Evolutionary conservation across 2,888 invertebrate genomes (phyloP), one percentile per base, ranked within the genome.

Genomic region (Tetanocera ferruginea): DNA sequence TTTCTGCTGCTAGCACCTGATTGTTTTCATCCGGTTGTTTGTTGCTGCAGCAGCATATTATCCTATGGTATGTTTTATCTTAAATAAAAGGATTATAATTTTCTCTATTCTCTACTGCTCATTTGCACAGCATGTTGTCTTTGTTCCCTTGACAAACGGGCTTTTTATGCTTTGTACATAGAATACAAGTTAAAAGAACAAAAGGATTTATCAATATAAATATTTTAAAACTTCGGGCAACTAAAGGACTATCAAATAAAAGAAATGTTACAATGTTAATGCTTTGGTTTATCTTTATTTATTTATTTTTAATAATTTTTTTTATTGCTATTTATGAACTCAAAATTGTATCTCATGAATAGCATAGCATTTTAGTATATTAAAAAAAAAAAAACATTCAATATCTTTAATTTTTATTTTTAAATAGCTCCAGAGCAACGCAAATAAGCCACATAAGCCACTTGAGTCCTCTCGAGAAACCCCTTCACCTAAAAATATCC

Each of bases 81-180:
- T 60, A 43, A 17, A 14, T 55, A 57, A 76, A 76, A 69, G 60
- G 57, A 67, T 77, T 62, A 76, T n/a, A 34, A n/a, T 77, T 25
- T 69, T 17, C 49, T 37, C 34, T 23, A 28, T 19, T 66, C 52
- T 71, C 3, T 43, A 51, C 74, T 51, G 69, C 23, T 19, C 23
- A 57, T 25, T 72, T 57, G 31, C 57, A 23, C 69, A 78, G 66
- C 62, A 77, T 73, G 67, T 76, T 51, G 37, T 57, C 43, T 57
- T 72, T 70, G 28, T 70, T 34, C 17, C 37, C 17, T 25, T n/a
- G 4, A 19, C 8, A 9, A 8, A 14, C 4, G 2, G 23, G 25
- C 14, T 14, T 14, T 23, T 14, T 70, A 17, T 49, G 2, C 49
- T 9, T 3, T n/a, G 31, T 31, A 25, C 49, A 70, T 8, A 19